Evolutionary conservation across 2,113 vertebrate genomes (phyloP).

Genomic region (Oreocharis arfaki): DNA sequence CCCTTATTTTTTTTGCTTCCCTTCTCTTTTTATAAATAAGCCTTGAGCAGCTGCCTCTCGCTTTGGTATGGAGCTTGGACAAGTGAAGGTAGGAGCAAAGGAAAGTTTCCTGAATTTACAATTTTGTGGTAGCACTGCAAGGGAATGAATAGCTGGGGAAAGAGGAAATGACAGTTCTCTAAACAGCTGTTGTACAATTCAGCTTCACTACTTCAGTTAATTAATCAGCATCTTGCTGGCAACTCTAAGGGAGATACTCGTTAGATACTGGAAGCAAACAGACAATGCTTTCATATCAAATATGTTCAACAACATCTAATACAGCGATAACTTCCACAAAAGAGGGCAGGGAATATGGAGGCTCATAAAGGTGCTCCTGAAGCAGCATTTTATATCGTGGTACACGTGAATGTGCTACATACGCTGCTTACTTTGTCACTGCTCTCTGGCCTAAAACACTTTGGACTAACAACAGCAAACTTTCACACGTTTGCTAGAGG

Average conservation of each 20-base stretch:
- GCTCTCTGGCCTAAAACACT: neutral
- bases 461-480: neutral
- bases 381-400: slow-evolving; percentile 23
- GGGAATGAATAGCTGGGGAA: slow-evolving; percentile 72
- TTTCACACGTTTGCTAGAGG: neutral
- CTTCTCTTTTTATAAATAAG: neutral
- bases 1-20: neutral
- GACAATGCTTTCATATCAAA: slow-evolving; percentile 78
- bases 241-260: slow-evolving; percentile 78
- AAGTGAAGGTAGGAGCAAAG: slow-evolving; percentile 21
- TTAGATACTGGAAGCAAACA: slow-evolving; percentile 78
- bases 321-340: slow-evolving; percentile 54
- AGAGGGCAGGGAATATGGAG: slow-evolving; percentile 26
- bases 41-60: neutral
- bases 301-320: slow-evolving; percentile 74
- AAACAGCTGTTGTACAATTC: slow-evolving; percentile 80
- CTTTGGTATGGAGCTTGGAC: neutral
- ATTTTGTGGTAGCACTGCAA: slow-evolving; percentile 41
- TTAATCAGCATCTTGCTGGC: slow-evolving; percentile 85
- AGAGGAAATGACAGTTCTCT: slow-evolving; percentile 79
- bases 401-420: neutral
- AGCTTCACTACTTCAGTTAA: slow-evolving; percentile 83
- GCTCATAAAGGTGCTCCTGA: neutral
- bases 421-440: slow-evolving; percentile 4
- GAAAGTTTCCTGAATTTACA: slow-evolving; percentile 44